A percentile compares a stretch with the other conserved stretches of the same genome.
phyloP scores from a whole-genome alignment of 2,797 vertebrate genomes.

The Molossus alvarezi region DNA sequence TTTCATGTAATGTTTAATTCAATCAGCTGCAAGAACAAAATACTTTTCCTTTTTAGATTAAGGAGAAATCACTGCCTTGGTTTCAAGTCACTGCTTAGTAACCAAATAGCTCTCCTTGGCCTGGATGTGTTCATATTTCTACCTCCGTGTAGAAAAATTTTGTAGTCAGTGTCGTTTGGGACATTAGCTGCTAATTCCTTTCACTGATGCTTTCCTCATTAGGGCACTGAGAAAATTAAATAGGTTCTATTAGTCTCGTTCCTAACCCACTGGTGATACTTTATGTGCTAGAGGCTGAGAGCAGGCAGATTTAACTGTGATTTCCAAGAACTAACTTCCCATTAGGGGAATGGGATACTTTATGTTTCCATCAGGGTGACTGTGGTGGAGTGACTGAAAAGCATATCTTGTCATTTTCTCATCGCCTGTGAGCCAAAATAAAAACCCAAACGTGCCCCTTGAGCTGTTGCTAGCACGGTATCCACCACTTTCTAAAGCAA shows the following conservation, averaged over 20 bases:
- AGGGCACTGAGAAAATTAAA: constrained; percentile 79
- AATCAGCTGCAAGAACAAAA: constrained; percentile 60
- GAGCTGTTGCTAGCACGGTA: not conserved
- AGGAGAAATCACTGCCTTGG: constrained; percentile 31
- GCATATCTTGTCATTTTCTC: not conserved
- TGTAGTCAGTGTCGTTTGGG: constrained; percentile 49
- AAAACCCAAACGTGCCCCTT: not conserved
- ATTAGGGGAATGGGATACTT: constrained; percentile 57
- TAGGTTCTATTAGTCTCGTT: constrained; percentile 65
- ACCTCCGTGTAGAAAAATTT: constrained; percentile 55
- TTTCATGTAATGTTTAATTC: constrained; percentile 75
- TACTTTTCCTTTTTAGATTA: constrained; percentile 48
- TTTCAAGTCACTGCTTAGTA: constrained; percentile 71
- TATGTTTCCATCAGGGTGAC: constrained; percentile 15
- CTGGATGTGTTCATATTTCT: constrained; percentile 61
- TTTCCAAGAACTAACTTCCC: constrained; percentile 61
- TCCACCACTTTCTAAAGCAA: constrained; percentile 32
- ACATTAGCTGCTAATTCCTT: constrained; percentile 64
- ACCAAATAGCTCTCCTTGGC: constrained; percentile 59
- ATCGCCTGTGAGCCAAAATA: not conserved
- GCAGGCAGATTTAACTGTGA: constrained; percentile 59
- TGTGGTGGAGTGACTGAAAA: constrained; percentile 3
- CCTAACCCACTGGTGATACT: constrained; percentile 60
- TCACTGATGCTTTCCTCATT: constrained; percentile 73
- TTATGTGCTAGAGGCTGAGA: constrained; percentile 52